These are phyloP conservation scores for Engraulis encrasicolus DNA, from an alignment of 2,113 vertebrate genomes.

Conservation along the genomic window DNA sequence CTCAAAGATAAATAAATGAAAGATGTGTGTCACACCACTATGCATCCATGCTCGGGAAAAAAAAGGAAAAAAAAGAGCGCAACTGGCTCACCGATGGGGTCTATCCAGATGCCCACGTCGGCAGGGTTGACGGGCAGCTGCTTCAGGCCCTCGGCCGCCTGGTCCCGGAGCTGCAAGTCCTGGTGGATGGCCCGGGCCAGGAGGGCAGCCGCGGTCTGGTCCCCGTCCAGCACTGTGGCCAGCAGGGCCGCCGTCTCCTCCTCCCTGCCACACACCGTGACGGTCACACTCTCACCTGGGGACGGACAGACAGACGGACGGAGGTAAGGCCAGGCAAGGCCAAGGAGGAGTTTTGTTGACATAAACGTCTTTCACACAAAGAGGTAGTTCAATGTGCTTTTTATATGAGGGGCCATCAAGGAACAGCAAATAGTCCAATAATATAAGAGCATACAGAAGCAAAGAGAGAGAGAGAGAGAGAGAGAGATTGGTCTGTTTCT, in stretches of 20 bases:
- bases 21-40: too few relatives aligned
- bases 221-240: conserved; percentile 68
- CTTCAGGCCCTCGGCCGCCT: conserved; percentile 53
- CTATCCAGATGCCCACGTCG: conserved; percentile 78
- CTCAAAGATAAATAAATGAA: too few relatives aligned
- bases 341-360: too few relatives aligned
- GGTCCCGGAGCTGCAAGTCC: conserved; percentile 59
- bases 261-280: conserved; percentile 72
- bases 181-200: conserved; percentile 71
- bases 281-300: conserved; percentile 77
- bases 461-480: neutral
- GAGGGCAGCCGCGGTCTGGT: conserved; percentile 67
- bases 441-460: too few relatives aligned
- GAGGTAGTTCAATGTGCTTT: too few relatives aligned
- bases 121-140: conserved; percentile 61
- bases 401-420: too few relatives aligned
- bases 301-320: too few relatives aligned
- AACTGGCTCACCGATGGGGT: conserved; percentile 74
- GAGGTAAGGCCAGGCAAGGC: neutral
- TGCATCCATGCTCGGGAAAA: neutral
- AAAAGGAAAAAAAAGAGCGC: neutral
- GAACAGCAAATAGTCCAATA: too few relatives aligned
- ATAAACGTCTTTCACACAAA: too few relatives aligned
- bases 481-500: neutral
- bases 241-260: conserved; percentile 66